A percentile compares a stretch with the other conserved stretches of the same genome.
Evolutionary conservation across 2,888 invertebrate species (phyloP).

Genomic region (Nemapogon koenigi): DNA sequence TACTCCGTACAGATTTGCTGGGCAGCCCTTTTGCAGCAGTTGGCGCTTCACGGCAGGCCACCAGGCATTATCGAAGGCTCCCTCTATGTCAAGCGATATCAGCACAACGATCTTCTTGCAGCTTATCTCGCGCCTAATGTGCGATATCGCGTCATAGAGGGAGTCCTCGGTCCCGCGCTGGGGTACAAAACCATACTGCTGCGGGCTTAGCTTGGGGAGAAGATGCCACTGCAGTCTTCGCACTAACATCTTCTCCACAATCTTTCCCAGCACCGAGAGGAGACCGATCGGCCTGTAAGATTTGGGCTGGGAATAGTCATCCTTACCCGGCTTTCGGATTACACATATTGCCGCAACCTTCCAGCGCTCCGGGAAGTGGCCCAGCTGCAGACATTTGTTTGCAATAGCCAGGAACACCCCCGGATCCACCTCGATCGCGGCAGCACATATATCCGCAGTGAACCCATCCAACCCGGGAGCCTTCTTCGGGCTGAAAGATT

Average conservation of each 20-base stretch:
- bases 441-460: not conserved
- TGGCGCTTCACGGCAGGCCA: slow-evolving; percentile 15
- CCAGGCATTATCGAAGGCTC: slow-evolving; percentile 19
- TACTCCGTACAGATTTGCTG: not conserved
- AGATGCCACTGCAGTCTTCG: slow-evolving; percentile 12
- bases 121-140: slow-evolving; percentile 2
- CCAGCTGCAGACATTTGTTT: slow-evolving; percentile 13
- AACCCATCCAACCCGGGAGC: slow-evolving; percentile 1
- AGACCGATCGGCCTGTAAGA: slow-evolving; percentile 15
- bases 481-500: not conserved
- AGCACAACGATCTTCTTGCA: slow-evolving; percentile 10
- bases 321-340: slow-evolving; percentile 12
- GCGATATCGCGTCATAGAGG: slow-evolving; percentile 7
- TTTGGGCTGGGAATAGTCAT: slow-evolving; percentile 11
- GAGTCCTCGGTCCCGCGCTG: slow-evolving; percentile 2
- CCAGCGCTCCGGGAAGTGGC: slow-evolving; percentile 13
- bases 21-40: not conserved
- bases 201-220: slow-evolving; percentile 1
- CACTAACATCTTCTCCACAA: slow-evolving; percentile 13
- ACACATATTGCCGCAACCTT: slow-evolving; percentile 12
- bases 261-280: slow-evolving; percentile 14
- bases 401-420: slow-evolving; percentile 6
- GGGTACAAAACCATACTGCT: slow-evolving; percentile 16
- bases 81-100: slow-evolving; percentile 13
- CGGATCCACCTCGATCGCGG: not conserved